A percentile compares a stretch with the other conserved stretches of the same genome.
Conservation (phyloP, 2,888 invertebrate species). For the Melanophora roralis region DNA sequence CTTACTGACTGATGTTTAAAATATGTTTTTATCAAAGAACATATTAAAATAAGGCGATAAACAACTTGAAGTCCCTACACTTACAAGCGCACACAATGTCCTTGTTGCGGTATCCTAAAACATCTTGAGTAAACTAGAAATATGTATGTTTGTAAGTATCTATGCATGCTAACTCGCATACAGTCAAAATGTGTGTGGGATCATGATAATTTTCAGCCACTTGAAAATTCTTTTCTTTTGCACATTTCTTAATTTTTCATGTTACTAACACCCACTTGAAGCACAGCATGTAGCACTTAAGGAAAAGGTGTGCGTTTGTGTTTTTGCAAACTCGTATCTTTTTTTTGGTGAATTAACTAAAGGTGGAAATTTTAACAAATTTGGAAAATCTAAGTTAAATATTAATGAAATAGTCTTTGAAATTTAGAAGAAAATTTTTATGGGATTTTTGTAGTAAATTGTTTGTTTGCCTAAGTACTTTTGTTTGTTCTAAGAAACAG, state of each 20-base stretch:
- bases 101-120: conserved; percentile 28
- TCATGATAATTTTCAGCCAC: conserved; percentile 55
- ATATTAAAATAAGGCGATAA: conserved; percentile 21
- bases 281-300: conserved; percentile 20
- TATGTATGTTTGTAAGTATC: too few relatives aligned
- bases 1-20: conserved; percentile 1
- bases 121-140: not conserved
- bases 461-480: not conserved
- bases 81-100: not conserved
- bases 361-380: conserved; percentile 54
- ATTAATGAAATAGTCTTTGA: conserved; percentile 53
- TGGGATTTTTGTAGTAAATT: not conserved
- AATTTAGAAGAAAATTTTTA: conserved; percentile 22
- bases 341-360: conserved; percentile 37
- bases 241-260: conserved; percentile 28
- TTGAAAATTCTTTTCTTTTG: conserved; percentile 29
- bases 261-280: conserved; percentile 38
- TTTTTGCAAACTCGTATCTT: not conserved
- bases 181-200: not conserved
- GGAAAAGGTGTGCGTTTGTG: conserved; percentile 32
- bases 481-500: not conserved
- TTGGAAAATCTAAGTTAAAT: conserved; percentile 36
- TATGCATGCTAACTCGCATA: not conserved
- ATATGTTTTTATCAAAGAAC: conserved; percentile 48
- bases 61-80: not conserved